phyloP scores from a whole-genome alignment of 1,140 invertebrate genomes.

The Agrilus planipennis region DNA sequence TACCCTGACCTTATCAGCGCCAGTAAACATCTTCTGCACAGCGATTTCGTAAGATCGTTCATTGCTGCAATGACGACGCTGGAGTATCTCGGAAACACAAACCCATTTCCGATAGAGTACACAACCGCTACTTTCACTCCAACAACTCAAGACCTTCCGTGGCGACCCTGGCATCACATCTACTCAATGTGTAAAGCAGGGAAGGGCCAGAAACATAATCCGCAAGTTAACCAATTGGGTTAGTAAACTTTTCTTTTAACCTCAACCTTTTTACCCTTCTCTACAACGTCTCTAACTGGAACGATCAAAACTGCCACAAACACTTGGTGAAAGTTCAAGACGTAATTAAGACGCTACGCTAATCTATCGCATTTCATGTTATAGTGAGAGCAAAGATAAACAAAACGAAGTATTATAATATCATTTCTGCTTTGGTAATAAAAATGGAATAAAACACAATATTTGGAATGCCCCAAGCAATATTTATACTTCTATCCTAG shows the following conservation, averaged over 20 bases:
- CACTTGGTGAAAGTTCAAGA: too few species aligned
- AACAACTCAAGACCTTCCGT: slow-evolving; percentile 11
- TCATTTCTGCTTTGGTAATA: too few species aligned
- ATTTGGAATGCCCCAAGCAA: too few species aligned
- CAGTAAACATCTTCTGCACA: slow-evolving; percentile 21
- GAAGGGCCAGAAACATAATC: slow-evolving; percentile 18
- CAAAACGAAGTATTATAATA: too few species aligned
- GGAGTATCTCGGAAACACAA: slow-evolving; percentile 17
- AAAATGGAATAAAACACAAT: too few species aligned
- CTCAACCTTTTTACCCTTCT: not conserved
- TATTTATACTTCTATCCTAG: too few species aligned
- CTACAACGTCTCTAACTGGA: too few species aligned
- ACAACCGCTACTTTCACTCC: slow-evolving; percentile 13
- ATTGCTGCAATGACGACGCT: slow-evolving; percentile 20
- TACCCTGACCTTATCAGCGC: slow-evolving; percentile 19
- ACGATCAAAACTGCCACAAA: too few species aligned
- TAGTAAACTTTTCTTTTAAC: not conserved
- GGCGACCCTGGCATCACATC: slow-evolving; percentile 30
- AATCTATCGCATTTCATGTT: too few species aligned
- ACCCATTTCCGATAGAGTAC: slow-evolving; percentile 18
- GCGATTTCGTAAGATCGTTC: slow-evolving; percentile 22
- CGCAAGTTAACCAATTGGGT: slow-evolving; percentile 21
- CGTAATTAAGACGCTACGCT: too few species aligned
- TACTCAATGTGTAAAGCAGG: slow-evolving; percentile 23
- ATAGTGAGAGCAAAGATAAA: too few species aligned